These are phyloP conservation scores for Acanthurus leucopareius DNA, from an alignment of 2,797 vertebrate genomes.

Conservation along the genomic window DNA sequence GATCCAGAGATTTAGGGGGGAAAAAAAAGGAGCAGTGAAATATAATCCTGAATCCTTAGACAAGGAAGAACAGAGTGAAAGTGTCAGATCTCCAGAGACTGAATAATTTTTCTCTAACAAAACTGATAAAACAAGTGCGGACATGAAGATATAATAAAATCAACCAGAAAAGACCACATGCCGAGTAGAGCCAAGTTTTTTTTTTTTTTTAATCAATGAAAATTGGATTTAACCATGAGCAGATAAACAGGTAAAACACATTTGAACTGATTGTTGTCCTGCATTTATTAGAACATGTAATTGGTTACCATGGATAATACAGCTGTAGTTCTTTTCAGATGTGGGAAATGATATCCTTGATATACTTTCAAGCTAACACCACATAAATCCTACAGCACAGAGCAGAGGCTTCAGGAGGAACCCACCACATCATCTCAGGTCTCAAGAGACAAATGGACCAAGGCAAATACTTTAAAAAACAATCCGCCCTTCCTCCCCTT, in stretches of 20 bases:
- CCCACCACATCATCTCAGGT: slow-evolving; percentile 49
- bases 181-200: neutral
- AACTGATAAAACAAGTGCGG: neutral
- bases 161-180: slow-evolving; percentile 10
- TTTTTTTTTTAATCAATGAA: neutral
- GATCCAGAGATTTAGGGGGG: slow-evolving; percentile 14
- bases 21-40: slow-evolving; percentile 4
- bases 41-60: slow-evolving; percentile 5
- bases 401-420: slow-evolving; percentile 40
- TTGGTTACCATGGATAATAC: slow-evolving; percentile 9
- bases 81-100: neutral
- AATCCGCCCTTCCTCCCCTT: slow-evolving; percentile 58
- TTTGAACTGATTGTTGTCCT: slow-evolving; percentile 6
- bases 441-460: slow-evolving; percentile 64
- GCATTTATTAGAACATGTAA: neutral
- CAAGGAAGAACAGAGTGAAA: slow-evolving; percentile 8
- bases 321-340: neutral
- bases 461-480: slow-evolving; percentile 67
- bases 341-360: slow-evolving; percentile 9
- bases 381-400: slow-evolving; percentile 42
- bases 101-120: neutral
- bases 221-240: slow-evolving; percentile 1
- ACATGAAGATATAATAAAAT: neutral
- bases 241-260: neutral
- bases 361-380: slow-evolving; percentile 10